phyloP scores from a whole-genome alignment of 2,888 invertebrate genomes.

The Andrena praecox region DNA sequence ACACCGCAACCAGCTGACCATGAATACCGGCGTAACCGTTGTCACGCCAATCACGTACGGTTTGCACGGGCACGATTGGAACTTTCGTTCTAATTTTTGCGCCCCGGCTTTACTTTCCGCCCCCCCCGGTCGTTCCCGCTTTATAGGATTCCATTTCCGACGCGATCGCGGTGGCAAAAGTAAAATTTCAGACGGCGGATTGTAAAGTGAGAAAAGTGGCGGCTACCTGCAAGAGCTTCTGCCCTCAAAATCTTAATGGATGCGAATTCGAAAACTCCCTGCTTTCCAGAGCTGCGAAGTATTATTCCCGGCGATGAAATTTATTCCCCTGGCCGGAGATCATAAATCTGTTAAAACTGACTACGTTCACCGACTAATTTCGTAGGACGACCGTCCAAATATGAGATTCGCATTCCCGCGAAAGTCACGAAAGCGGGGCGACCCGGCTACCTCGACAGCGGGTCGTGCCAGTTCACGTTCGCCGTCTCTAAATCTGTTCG shows the following conservation, averaged over 20 bases:
- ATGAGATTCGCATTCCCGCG: constrained; percentile 17
- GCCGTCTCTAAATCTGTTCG: constrained; percentile 51
- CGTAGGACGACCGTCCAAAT: too few relatives aligned
- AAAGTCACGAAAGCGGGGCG: neutral
- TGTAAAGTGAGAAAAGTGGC: neutral
- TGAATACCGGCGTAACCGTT: constrained; percentile 50
- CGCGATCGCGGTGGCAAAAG: neutral
- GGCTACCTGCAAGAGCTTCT: neutral
- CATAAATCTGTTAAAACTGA: neutral
- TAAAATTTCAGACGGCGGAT: neutral
- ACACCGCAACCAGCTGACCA: constrained; percentile 52
- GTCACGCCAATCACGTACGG: constrained; percentile 58
- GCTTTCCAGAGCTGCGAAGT: neutral
- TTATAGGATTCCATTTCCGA: neutral
- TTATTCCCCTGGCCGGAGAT: neutral
- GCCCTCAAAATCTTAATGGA: neutral
- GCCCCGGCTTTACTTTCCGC: constrained; percentile 15
- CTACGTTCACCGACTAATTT: neutral
- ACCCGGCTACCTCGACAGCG: constrained; percentile 12
- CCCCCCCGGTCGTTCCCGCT: neutral
- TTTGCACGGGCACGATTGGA: constrained; percentile 35
- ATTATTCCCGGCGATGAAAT: neutral
- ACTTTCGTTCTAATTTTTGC: constrained; percentile 56
- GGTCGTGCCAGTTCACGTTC: constrained; percentile 44
- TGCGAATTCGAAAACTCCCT: neutral